Evolutionary conservation across 2,888 invertebrate genomes (phyloP), one percentile per base, ranked within the genome.

Genomic region (Euplexia lucipara): DNA sequence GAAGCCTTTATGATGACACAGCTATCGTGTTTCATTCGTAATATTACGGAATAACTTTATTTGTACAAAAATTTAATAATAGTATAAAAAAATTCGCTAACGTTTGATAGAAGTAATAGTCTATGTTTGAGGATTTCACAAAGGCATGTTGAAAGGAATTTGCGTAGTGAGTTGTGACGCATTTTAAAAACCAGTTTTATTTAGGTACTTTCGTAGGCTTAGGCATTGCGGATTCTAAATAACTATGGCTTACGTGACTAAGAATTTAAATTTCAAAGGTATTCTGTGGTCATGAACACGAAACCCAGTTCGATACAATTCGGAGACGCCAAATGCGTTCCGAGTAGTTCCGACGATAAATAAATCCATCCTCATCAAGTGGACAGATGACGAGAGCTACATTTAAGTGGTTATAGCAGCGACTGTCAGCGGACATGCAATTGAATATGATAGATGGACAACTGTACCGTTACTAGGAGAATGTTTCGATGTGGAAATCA

Each of bases 361-460:
- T 85, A 83, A 82, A 84, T 85, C 75, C 77, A 82, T 86, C 83
- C 81, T 80, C 84, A 86, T 85, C 83, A 83, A 64, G 65, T 59
- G 78, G 67, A 70, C 79, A 79, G 63, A 78, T 74, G 77, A 83
- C 74, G 78, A 74, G 74, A 70, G 63, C 56, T 70, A 78, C 53
- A 67, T 58, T 69, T 58, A 78, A 78, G 72, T 69, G 66, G 74
- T 32, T 51, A 68, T 65, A 66, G 65, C 52, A 44, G 47, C 26
- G 30, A 62, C 78, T 84, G 87, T 83, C 86, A 83, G 69, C 82
- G 76, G 83, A 75, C 85, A 81, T 75, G 78, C 87, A 88, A 88
- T 89, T 89, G 87, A 82, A 83, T 83, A 81, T 88, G 88, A 88
- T 88, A 77, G 84, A 87, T 88, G 66, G 79, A 63, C 70, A 74